phyloP scores from a whole-genome alignment of 2,113 vertebrate genomes.

The Phaethon lepturus region DNA sequence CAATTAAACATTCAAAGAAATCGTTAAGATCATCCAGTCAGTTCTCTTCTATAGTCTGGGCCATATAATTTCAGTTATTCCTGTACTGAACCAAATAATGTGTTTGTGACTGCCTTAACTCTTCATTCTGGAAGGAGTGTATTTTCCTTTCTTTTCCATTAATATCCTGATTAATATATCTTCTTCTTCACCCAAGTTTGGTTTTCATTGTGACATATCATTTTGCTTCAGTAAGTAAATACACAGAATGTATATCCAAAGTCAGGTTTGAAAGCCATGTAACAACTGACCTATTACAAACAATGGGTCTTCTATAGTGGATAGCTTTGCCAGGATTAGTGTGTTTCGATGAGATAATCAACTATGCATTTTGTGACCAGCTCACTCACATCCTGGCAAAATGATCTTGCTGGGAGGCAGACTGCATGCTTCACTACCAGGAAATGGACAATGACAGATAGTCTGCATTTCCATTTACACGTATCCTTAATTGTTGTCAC shows the following conservation, averaged over 20 bases:
- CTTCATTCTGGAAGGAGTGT: background rate
- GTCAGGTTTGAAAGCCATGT: conserved; percentile 62
- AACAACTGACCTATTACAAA: conserved; percentile 70
- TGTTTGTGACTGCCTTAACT: background rate
- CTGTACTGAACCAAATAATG: background rate
- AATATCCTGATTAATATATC: conserved; percentile 53
- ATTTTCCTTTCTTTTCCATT: conserved; percentile 13
- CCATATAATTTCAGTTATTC: background rate
- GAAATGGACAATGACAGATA: conserved; percentile 70
- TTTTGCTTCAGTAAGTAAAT: conserved; percentile 64
- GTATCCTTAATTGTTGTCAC: conserved; percentile 67
- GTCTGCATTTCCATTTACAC: conserved; percentile 70
- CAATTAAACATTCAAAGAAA: conserved; percentile 6
- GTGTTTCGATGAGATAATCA: conserved; percentile 66
- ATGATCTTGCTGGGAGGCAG: conserved; percentile 57
- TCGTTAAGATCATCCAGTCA: background rate
- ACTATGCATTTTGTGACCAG: conserved; percentile 62
- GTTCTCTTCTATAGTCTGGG: background rate
- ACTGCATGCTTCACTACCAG: conserved; percentile 49
- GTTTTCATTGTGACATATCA: conserved; percentile 62
- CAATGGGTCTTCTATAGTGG: conserved; percentile 53
- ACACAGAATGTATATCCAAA: conserved; percentile 60
- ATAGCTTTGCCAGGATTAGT: conserved; percentile 64
- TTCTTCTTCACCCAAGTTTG: conserved; percentile 34
- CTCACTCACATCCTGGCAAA: conserved; percentile 45